Base-by-base conservation (phyloP, 2,113 vertebrate species). In the Burhinus bistriatus region DNA sequence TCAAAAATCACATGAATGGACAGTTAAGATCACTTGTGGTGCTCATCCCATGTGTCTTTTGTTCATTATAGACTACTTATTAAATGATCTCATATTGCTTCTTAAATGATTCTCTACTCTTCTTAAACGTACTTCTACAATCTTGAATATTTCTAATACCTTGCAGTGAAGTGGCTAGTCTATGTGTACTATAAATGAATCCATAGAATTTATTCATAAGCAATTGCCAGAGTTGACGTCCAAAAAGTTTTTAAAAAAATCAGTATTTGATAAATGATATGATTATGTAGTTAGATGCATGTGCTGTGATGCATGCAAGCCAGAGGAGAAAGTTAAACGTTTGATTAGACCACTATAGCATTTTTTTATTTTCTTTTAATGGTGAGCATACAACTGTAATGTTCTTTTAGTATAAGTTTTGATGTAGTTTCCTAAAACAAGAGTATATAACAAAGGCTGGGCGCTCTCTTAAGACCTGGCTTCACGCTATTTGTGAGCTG, bases 341-440 rank as follows among this genome's bases (percentile, higher is more conserved):
- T 86, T 94, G 38, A 79, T 87, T 94, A 29, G 27, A 77, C 15
- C 40, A 15, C 65, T 72, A 7, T 27, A 83, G 57, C n/a, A 55
- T 72, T 87, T 97, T 40, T 89, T 58, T 44, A 71, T 78, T 93
- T 95, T 89, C 52, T 93, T 87, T 68, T 64, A 85, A 71, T 87
- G 77, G 49, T 77, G 32, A 91, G 32, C 40, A 58, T n/a, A 65
- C 83, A 89, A 47, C 32, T 95, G 38, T 86, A 66, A 66, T 80
- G 58, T 69, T 93, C 65, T 71, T 93, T 76, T 64, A 92, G 59
- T 66, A 6, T 38, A 87, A 84, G 36, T 91, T 94, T 90, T 72
- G 87, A 72, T 69, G 70, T 61, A 38, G 30, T 94, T 95, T 93
- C 73, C 58, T 93, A 62, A 83, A 91, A 51, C 61, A 65, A 54